A percentile compares a stretch with the other conserved stretches of the same genome.
phyloP scores from a whole-genome alignment of 1,140 invertebrate genomes.

The Agrilus planipennis region DNA sequence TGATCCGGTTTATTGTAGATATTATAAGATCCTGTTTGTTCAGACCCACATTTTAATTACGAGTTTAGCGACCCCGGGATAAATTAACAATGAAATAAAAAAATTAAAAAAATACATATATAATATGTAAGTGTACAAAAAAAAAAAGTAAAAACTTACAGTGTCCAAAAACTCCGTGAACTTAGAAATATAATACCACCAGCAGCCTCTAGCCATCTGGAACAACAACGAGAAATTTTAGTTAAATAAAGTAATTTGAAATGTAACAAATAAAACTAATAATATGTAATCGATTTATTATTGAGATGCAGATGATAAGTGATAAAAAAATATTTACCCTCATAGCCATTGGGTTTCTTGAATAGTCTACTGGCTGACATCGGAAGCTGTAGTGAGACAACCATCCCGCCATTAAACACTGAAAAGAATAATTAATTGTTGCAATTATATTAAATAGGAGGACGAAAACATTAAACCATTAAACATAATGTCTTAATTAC shows the following conservation, averaged over 20 bases:
- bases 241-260: neutral
- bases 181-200: conserved; percentile 97
- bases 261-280: too few species aligned
- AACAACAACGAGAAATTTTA: too few species aligned
- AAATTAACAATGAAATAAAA: neutral
- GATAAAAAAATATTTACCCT: conserved; percentile 45
- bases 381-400: conserved; percentile 78
- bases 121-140: neutral
- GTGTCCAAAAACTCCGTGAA: conserved; percentile 94
- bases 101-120: conserved; percentile 4
- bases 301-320: neutral
- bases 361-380: conserved; percentile 91
- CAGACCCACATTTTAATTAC: too few species aligned
- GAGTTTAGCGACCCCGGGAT: too few species aligned
- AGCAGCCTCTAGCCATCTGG: conserved; percentile 83
- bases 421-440: conserved; percentile 29
- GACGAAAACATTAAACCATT: neutral
- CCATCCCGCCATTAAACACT: conserved; percentile 78
- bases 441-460: neutral
- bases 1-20: too few species aligned
- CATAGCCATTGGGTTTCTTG: conserved; percentile 65
- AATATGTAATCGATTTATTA: conserved; percentile 1
- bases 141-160: conserved; percentile 45
- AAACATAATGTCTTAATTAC: neutral
- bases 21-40: too few species aligned